Base-by-base conservation (phyloP, 2,888 invertebrate species). In the Omphaloscelis lunosa region DNA sequence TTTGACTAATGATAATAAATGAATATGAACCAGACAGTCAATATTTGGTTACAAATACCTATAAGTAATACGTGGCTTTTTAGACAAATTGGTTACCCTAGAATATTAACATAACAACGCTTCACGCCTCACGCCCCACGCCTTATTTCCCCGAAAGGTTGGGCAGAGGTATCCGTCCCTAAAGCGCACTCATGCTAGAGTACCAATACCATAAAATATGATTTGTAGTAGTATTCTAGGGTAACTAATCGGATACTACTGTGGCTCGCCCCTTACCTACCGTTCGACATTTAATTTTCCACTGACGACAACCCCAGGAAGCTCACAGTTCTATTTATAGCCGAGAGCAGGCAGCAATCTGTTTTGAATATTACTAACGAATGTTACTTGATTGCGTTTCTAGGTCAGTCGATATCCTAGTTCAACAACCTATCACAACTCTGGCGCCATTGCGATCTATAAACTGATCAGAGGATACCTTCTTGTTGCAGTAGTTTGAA, bases 401-500 rank as follows among this genome's bases (percentile, higher is more conserved):
- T 75, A 62, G 83, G 86, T 78, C 74, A 82, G 62, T 78, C 72
- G 72, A 82, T 85, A 82, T 82, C 53, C 12, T 39, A 73, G 84
- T 56, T 74, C 77, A 72, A 77, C 23, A 51, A 72, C 68, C 72
- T 74, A 63, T 85, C 59, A 29, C 53, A 65, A 77, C 48, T 77
- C 59, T 2, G n/a, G 29, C 8, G 45, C 71, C 12, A 62, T 69
- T 82, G 58, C n/a, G 27, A 72, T 65, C 65, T 70, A 63, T 51
- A 63, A 77, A 48, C 41, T 53, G 51, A 27, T 69, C 15, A 20
- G 27, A 61, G 34, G n/a, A 45, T n/a, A 51, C 41, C 1, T 12
- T 72, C 12, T 62, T 70, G 45, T 72, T 67, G n/a, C n/a, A 15
- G 1, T 9, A 45, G 65, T 58, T 72, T 62, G 29, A 84, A 66